A percentile compares a stretch with the other conserved stretches of the same genome.
Conservation (phyloP, 2,888 invertebrate species). For the Lycia hirtaria region DNA sequence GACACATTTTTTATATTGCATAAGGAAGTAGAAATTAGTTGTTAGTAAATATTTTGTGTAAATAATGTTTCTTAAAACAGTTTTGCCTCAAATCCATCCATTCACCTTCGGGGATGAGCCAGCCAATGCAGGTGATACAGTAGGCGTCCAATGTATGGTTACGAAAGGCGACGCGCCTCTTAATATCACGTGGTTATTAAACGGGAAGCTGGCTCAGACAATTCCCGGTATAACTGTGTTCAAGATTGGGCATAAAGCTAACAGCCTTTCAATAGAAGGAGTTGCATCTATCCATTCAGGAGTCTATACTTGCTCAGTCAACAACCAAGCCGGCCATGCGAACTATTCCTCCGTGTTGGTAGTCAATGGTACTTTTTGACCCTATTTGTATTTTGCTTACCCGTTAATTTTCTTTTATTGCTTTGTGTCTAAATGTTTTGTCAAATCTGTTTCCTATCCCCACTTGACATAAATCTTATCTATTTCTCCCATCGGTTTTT, state of each 20-base stretch:
- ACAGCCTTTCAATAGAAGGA: conserved; percentile 90
- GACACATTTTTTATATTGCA: conserved; percentile 3
- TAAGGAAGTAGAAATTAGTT: not conserved
- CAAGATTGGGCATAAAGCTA: conserved; percentile 87
- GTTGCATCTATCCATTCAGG: conserved; percentile 91
- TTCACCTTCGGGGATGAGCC: conserved; percentile 92
- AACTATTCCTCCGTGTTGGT: conserved; percentile 88
- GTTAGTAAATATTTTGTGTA: not conserved
- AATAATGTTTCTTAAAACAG: conserved; percentile 63
- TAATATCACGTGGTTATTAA: conserved; percentile 90
- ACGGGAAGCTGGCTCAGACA: conserved; percentile 85
- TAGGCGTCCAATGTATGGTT: conserved; percentile 90
- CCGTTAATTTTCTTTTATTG: conserved; percentile 31
- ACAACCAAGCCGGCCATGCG: conserved; percentile 88
- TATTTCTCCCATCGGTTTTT: conserved; percentile 2
- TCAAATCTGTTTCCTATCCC: conserved; percentile 17
- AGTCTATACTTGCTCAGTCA: conserved; percentile 89
- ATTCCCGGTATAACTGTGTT: conserved; percentile 84
- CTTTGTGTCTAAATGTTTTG: conserved; percentile 23
- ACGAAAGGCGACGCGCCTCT: conserved; percentile 92
- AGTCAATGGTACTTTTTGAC: conserved; percentile 87
- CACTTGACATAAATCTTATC: not conserved
- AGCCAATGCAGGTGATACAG: conserved; percentile 91
- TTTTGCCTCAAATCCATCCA: conserved; percentile 91
- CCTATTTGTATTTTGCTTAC: conserved; percentile 28